Evolutionary conservation across 1,140 invertebrate genomes (phyloP), one percentile per base, ranked within the genome.

Genomic region (Temnothorax longispinosus): DNA sequence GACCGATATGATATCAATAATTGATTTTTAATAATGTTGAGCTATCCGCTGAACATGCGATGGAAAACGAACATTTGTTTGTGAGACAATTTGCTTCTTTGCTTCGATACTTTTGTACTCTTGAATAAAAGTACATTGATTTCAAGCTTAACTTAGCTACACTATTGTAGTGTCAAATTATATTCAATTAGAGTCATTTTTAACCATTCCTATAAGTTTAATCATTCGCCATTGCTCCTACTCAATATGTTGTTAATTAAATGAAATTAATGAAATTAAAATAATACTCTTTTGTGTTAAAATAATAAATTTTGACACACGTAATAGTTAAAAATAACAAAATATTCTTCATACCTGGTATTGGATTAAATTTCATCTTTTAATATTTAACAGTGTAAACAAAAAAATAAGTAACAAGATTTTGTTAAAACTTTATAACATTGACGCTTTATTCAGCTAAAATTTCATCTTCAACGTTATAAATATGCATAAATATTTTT

Each of bases 21-120:
- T 64, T 65, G 13, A 80, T 67, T 80, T 54, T 38, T 38, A 54
- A 67, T 13, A 15, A 7, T 41, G 18, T 64, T 58, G 27, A 77
- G 0, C 56, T 47, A 35, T 32, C 15, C 27, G 10, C 44, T 13
- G 27, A 41, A 58, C 72, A 21, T n/a, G 3, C 44, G 13, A 47
- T 32, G 27, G 2, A 27, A 65, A 67, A 54, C 21, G 62, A 54
- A 38, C n/a, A 52, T 21, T 62, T 32, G 4, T n/a, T 11, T 21
- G 58, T 7, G 21, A 47, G 7, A 50, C 15, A 35, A 54, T 41
- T 80, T 54, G 5, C 11, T 75, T 50, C n/a, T n/a, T 41, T 15
- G 1, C 27, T 27, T 27, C 38, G 7, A 11, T 11, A 10, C 11
- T 52, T 65, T 62, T 38, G 18, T 38, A 54, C 5, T 5, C 44